phyloP scores from a whole-genome alignment of 2,888 invertebrate genomes.

The Meiosimyza platycephala region DNA sequence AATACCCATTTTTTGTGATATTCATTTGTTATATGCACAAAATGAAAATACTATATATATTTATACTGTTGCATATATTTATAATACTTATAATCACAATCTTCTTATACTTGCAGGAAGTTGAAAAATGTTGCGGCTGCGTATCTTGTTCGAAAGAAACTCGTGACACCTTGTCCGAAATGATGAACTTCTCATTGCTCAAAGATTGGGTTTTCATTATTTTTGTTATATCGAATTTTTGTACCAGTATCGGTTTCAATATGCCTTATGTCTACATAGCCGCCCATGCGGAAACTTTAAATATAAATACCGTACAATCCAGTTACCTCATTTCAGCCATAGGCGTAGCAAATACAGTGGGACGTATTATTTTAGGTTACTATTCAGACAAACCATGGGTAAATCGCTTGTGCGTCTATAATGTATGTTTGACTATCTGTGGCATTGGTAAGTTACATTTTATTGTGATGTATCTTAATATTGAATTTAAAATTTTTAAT shows the following conservation, averaged over 20 bases:
- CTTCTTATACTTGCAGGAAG: conserved; percentile 47
- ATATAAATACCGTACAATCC: conserved; percentile 71
- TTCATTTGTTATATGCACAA: too few species aligned
- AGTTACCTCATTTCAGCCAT: conserved; percentile 82
- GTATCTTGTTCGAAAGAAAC: conserved; percentile 78
- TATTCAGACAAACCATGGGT: conserved; percentile 90
- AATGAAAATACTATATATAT: too few species aligned
- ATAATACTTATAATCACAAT: too few species aligned
- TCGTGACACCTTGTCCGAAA: conserved; percentile 78
- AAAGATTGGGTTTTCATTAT: conserved; percentile 88
- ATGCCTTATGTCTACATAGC: conserved; percentile 91
- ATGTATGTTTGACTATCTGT: conserved; percentile 85
- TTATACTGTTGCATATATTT: too few species aligned
- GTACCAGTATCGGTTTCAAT: conserved; percentile 88
- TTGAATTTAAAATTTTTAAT: background rate
- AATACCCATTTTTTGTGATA: background rate
- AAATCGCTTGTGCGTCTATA: conserved; percentile 91
- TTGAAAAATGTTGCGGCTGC: conserved; percentile 70
- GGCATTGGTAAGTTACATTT: conserved; percentile 79
- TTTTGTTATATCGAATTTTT: conserved; percentile 93
- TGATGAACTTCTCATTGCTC: conserved; percentile 88
- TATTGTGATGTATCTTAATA: background rate
- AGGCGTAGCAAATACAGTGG: conserved; percentile 90
- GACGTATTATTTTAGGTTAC: conserved; percentile 88
- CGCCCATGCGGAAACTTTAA: conserved; percentile 75